Base-by-base conservation (phyloP, 2,797 vertebrate species). In the Odontamblyopus rebecca region DNA sequence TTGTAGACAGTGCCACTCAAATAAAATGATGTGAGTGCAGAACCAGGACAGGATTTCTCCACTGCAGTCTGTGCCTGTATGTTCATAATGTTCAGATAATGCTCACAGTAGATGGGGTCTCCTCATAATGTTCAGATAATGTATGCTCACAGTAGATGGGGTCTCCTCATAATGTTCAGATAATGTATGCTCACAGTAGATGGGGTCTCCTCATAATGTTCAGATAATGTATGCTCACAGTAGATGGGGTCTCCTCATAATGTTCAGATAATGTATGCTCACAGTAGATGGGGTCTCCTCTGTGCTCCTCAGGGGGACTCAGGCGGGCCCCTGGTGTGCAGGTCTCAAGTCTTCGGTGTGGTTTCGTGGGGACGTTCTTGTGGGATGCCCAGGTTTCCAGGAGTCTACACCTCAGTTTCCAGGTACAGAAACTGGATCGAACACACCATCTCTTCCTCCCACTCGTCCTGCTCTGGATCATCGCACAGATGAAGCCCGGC, bases 361-460 rank as follows among this genome's bases (percentile, higher is more conserved):
- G 93, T 95, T 0, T 95, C 94, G 61, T 95, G 93, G 94, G 95
- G 94, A 1, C 89, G 91, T 4, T 88, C 89, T 67, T 94, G 93
- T 0, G 92, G 90, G 2, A 86, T 91, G 51, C 80, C 89, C 67
- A 83, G 77, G n/a, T 94, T 92, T 73, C 93, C 92, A 0, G 94
- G 93, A 1, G 93, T 95, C 54, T 95, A 95, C 82, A 93, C 93
- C 0, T 89, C 93, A 0, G 93, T 96, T 71, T 90, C 94, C 63
- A 91, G 77, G 53, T 94, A 93, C 53, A 90, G 92, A 8, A 89
- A 88, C 1, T 95, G 95, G 94, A 94, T 95, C 18, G 91, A 94
- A 66, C 87, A 89, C 73, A 93, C 89, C 61, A 93, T 95, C 81
- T 92, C 91, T n/a, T 75, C 80, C 18, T 83, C 89, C 13, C 83